Percentiles rank a stretch among this genome's conserved stretches.
These are phyloP conservation scores for Sitophilus oryzae DNA, from an alignment of 1,140 invertebrate species.

Conservation along the genomic window DNA sequence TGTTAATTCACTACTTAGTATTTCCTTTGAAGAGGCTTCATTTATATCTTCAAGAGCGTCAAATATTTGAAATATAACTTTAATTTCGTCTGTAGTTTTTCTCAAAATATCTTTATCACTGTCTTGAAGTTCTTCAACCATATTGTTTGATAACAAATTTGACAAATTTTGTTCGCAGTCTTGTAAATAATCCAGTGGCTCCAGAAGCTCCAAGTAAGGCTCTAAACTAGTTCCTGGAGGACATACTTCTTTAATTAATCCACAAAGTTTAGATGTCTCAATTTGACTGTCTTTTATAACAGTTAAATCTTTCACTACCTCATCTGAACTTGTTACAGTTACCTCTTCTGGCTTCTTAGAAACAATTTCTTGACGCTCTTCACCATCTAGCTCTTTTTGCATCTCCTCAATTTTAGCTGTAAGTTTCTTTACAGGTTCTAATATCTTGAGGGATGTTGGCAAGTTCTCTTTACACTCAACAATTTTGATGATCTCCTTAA, in stretches of 20 bases:
- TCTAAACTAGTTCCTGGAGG: neutral
- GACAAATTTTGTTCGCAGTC: slow-evolving; percentile 18
- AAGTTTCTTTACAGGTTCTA: slow-evolving; percentile 19
- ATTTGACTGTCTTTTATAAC: slow-evolving; percentile 19
- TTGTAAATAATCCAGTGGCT: slow-evolving; percentile 18
- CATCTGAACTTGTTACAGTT: neutral
- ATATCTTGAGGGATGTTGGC: slow-evolving; percentile 1
- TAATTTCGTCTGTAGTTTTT: slow-evolving; percentile 8
- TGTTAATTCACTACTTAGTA: neutral
- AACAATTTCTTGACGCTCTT: neutral
- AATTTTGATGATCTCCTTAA: slow-evolving; percentile 20
- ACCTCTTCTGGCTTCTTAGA: neutral
- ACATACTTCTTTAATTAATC: slow-evolving; percentile 18
- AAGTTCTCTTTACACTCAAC: slow-evolving; percentile 7
- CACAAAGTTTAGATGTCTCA: slow-evolving; percentile 17
- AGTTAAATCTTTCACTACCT: neutral
- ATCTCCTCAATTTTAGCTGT: slow-evolving; percentile 22
- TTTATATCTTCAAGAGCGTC: neutral
- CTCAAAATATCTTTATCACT: neutral
- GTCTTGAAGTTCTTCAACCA: slow-evolving; percentile 9
- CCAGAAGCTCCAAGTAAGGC: slow-evolving; percentile 6
- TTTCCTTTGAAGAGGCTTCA: neutral
- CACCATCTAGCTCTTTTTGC: slow-evolving; percentile 5
- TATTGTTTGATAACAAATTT: slow-evolving; percentile 7
- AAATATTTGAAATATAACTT: slow-evolving; percentile 13